phyloP scores from a whole-genome alignment of 2,888 invertebrate species.

The Taenaris catops region DNA sequence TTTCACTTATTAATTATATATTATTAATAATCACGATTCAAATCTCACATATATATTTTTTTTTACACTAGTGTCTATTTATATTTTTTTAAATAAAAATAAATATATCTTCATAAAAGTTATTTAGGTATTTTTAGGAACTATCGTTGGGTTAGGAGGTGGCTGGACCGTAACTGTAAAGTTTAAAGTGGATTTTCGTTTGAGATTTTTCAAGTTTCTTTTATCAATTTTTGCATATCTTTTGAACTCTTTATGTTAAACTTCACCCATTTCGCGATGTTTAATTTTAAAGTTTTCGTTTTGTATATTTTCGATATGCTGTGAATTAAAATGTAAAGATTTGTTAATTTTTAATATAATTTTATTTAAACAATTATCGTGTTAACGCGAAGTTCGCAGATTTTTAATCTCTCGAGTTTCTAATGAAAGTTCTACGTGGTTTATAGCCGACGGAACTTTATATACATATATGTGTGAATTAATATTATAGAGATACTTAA shows the following conservation, averaged over 20 bases:
- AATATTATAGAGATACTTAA: too few species aligned
- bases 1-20: constrained; percentile 39
- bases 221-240: constrained; percentile 15
- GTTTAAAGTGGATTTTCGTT: constrained; percentile 12
- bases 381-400: too few species aligned
- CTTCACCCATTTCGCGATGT: constrained; percentile 38
- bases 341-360: too few species aligned
- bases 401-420: too few species aligned
- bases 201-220: constrained; percentile 6
- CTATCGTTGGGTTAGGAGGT: constrained; percentile 78
- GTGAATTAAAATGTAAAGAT: too few species aligned
- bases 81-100: constrained; percentile 66
- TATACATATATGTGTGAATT: too few species aligned
- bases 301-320: too few species aligned
- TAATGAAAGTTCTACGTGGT: too few species aligned
- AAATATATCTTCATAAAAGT: constrained; percentile 66
- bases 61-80: constrained; percentile 49
- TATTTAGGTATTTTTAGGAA: constrained; percentile 78
- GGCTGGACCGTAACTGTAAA: constrained; percentile 55
- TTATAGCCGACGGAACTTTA: too few species aligned
- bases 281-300: constrained; percentile 6
- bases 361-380: too few species aligned
- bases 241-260: constrained; percentile 10
- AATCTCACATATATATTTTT: constrained; percentile 41
- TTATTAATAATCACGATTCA: too few species aligned